Percentiles rank a stretch among this genome's conserved stretches.
These are phyloP conservation scores for Caloenas nicobarica DNA, from an alignment of 2,113 vertebrate species.

Conservation along the genomic window DNA sequence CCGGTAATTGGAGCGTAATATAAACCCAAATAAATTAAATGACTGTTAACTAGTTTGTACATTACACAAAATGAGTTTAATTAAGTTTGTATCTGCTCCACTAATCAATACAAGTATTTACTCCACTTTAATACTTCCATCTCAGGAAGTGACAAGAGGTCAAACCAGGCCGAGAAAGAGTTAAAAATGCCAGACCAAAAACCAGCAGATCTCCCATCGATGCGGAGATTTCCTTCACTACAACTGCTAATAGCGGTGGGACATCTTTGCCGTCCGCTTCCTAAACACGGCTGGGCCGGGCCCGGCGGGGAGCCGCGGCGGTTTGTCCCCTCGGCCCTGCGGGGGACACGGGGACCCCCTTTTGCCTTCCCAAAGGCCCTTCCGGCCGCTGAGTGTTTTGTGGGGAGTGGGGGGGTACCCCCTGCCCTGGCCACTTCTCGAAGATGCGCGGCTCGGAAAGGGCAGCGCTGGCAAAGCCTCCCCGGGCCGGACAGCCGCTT, in stretches of 20 bases:
- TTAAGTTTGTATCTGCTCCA: conserved; percentile 76
- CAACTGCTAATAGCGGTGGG: neutral
- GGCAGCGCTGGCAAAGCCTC: neutral
- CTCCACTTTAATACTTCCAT: conserved; percentile 18
- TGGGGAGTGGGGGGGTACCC: no score
- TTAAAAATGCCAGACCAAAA: conserved; percentile 17
- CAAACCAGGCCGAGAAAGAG: neutral
- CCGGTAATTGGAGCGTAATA: conserved; percentile 69
- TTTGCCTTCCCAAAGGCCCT: neutral
- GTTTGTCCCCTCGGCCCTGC: neutral
- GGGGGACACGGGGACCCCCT: no score
- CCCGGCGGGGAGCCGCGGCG: neutral
- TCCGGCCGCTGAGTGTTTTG: neutral
- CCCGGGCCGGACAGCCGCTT: no score
- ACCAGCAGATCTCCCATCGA: neutral
- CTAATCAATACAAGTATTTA: conserved; percentile 68
- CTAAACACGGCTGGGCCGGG: neutral
- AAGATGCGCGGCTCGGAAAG: neutral
- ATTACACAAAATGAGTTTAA: conserved; percentile 75
- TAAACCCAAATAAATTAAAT: conserved; percentile 77
- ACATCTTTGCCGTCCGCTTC: neutral
- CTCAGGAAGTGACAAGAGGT: conserved; percentile 2
- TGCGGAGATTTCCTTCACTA: neutral
- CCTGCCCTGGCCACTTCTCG: neutral
- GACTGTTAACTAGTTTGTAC: conserved; percentile 76